Conservation (phyloP, 2,888 invertebrate genomes). For the Tolmerus cingulatus region DNA sequence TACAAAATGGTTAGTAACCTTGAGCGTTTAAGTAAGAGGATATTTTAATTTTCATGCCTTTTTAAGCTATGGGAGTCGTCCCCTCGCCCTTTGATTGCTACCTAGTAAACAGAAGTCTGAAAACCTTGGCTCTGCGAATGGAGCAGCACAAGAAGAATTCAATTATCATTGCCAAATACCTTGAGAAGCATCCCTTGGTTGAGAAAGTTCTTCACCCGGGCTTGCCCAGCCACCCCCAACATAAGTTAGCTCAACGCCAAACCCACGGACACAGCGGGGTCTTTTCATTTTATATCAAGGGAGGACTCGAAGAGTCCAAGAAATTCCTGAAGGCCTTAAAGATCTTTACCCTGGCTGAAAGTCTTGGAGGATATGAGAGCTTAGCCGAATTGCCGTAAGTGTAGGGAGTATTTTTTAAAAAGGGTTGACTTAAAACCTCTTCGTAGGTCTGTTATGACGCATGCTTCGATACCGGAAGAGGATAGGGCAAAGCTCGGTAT, state of each 20-base stretch:
- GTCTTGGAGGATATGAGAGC: slow-evolving; percentile 94
- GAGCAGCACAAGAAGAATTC: slow-evolving; percentile 84
- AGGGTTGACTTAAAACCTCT: slow-evolving; percentile 35
- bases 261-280: slow-evolving; percentile 90
- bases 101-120: slow-evolving; percentile 90
- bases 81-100: slow-evolving; percentile 98
- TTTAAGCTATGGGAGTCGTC: slow-evolving; percentile 74
- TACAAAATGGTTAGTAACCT: slow-evolving; percentile 79
- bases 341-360: slow-evolving; percentile 88
- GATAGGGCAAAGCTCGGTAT: slow-evolving; percentile 79
- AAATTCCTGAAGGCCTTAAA: slow-evolving; percentile 79
- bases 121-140: slow-evolving; percentile 93
- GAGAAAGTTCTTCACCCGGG: slow-evolving; percentile 85
- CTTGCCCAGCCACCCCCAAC: slow-evolving; percentile 86
- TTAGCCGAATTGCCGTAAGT: slow-evolving; percentile 93
- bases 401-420: neutral
- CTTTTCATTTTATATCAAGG: slow-evolving; percentile 86
- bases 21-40: neutral
- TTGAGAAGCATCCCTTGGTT: slow-evolving; percentile 82
- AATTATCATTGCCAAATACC: slow-evolving; percentile 78
- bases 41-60: neutral
- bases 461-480: slow-evolving; percentile 85
- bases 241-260: slow-evolving; percentile 80
- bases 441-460: slow-evolving; percentile 89
- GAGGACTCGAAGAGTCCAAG: slow-evolving; percentile 74